phyloP scores from a whole-genome alignment of 2,113 vertebrate species.

The Pelusios castaneus region DNA sequence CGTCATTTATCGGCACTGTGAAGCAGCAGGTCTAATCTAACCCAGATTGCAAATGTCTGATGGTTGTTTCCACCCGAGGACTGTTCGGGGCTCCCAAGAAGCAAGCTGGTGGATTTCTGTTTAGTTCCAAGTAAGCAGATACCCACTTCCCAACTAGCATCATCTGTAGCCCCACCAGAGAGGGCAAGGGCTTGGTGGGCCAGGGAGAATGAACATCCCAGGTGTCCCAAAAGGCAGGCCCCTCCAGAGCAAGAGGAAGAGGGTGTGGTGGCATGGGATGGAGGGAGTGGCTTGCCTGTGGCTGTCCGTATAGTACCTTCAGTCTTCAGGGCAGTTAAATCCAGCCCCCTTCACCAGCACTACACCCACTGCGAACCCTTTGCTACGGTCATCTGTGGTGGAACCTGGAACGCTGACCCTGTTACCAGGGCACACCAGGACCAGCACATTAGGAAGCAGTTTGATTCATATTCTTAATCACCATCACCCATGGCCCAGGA shows the following conservation, averaged over 20 bases:
- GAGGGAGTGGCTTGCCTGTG: constrained; percentile 53
- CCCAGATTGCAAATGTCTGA: background rate
- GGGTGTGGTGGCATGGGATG: background rate
- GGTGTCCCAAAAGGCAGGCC: background rate
- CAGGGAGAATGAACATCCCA: background rate
- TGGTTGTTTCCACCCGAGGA: background rate
- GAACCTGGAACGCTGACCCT: constrained; percentile 57
- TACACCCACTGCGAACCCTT: constrained; percentile 54
- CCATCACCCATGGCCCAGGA: background rate
- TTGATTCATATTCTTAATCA: background rate
- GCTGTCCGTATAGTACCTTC: constrained; percentile 67
- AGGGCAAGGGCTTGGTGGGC: background rate
- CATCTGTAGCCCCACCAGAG: constrained; percentile 18
- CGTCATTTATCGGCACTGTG: background rate
- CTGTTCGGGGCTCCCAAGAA: background rate
- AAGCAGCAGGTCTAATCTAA: background rate
- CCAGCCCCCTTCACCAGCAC: constrained; percentile 55
- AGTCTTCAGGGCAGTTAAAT: constrained; percentile 63
- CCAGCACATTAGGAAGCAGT: background rate
- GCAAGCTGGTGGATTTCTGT: background rate
- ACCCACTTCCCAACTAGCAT: background rate
- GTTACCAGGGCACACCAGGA: constrained; percentile 33
- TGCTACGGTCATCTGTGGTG: background rate
- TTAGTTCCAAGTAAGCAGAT: background rate
- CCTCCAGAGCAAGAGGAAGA: background rate